Base-by-base conservation (phyloP, 2,113 vertebrate genomes). In the Acanthochromis polyacanthus region DNA sequence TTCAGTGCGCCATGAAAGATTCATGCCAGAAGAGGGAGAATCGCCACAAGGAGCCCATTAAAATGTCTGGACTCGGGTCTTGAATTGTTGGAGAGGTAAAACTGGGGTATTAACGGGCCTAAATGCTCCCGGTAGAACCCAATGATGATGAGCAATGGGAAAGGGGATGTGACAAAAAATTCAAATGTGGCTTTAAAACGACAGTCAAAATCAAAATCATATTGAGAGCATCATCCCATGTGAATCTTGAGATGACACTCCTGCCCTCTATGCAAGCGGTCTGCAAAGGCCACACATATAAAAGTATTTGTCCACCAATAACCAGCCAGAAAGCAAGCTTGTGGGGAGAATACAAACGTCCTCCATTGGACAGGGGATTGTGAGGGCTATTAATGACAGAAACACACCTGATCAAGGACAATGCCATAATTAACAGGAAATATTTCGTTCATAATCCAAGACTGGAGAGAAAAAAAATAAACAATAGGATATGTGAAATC, bases 1-100 rank as follows among this genome's bases (percentile, higher is more conserved):
- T 81, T 75, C 78, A 83, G 83, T 70, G 75, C 45, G 7, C 23
- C 85, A 88, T 89, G 66, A 92, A 92, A 91, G 71, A 91, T 91
- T 88, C 71, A 91, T 73, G 55, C 43, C 58, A 55, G 50, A 65
- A 82, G 73, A 78, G 36, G 32, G 43, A 75, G 61, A 81, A 82
- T 70, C 66, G 32, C 80, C 76, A 87, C 56, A 56, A 64, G 73
- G 81, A 85, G 79, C 75, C 66, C 64, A 81, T 89, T 90, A 91
- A 89, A 88, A 74, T 70, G 50, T 75, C 75, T 85, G 66, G 22
- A 70, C 70, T 62, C 14, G 0, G 75, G 75, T 72, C 36, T 67
- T 77, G 32, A 86, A 82, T 73, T 55, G 75, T 87, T 70, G 20
- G 51, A 22, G 63, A 80, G 17, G 58, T 38, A 71, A 61, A 78